Conservation (phyloP, 2,888 invertebrate genomes). For the Tenthredo livida region DNA sequence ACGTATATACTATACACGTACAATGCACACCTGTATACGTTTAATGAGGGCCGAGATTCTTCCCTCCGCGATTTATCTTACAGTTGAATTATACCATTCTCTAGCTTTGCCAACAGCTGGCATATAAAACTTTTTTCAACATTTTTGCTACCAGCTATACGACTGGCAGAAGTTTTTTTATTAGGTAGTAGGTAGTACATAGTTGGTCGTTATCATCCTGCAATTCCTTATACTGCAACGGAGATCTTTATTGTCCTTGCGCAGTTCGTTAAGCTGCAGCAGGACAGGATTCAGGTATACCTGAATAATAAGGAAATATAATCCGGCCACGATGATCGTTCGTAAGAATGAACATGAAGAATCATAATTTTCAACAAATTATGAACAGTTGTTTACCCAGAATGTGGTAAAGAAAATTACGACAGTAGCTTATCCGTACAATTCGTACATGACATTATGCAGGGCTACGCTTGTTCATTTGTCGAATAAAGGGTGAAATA, state of each 20-base stretch:
- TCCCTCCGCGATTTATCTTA: neutral
- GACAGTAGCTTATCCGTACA: too few species aligned
- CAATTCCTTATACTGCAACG: conserved; percentile 25
- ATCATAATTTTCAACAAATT: neutral
- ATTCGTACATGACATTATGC: neutral
- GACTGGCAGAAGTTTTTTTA: neutral
- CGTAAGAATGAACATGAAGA: neutral
- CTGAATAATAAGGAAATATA: neutral
- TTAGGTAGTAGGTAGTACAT: neutral
- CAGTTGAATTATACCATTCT: conserved; percentile 9
- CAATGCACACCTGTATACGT: neutral
- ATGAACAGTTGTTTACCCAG: too few species aligned
- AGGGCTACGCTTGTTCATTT: neutral
- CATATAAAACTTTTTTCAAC: neutral
- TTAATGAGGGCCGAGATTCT: conserved; percentile 15
- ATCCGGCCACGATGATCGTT: neutral
- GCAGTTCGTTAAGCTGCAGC: conserved; percentile 11
- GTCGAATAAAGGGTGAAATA: neutral
- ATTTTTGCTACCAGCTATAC: neutral
- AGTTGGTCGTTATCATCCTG: conserved; percentile 39
- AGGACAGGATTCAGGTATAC: neutral
- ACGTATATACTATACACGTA: too few species aligned
- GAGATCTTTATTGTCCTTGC: conserved; percentile 11
- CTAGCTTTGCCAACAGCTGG: conserved; percentile 15
- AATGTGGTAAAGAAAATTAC: too few species aligned